phyloP scores from a whole-genome alignment of 2,888 invertebrate species.

The Pachymerium ferrugineum region DNA sequence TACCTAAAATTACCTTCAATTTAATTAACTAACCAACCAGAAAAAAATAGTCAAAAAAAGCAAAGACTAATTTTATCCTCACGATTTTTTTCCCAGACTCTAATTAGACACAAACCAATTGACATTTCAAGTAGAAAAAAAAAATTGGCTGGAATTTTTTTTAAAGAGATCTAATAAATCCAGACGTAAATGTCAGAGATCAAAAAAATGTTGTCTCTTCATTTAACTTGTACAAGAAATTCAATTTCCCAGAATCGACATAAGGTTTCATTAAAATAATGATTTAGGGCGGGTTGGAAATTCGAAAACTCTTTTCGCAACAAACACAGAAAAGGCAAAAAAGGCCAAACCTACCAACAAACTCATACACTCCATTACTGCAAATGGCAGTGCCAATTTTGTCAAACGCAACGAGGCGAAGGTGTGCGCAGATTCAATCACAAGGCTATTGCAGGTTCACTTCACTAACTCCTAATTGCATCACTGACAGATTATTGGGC shows the following conservation, averaged over 20 bases:
- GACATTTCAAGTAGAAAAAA: background rate
- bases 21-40: too few relatives aligned
- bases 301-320: background rate
- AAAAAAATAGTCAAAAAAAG: too few relatives aligned
- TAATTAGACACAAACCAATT: background rate
- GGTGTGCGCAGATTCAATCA: background rate
- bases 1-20: too few relatives aligned
- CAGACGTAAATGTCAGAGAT: background rate
- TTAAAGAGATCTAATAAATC: background rate
- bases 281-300: background rate
- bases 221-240: background rate
- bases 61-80: too few relatives aligned
- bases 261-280: background rate
- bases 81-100: background rate
- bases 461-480: background rate
- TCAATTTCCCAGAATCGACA: background rate
- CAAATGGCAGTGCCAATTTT: constrained; percentile 18
- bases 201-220: background rate
- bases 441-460: background rate
- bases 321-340: too few relatives aligned
- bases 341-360: too few relatives aligned
- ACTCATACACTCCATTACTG: constrained; percentile 9
- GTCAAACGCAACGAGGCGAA: background rate
- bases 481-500: background rate
- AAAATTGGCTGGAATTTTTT: background rate